These are phyloP conservation scores for Eulemur albifrons DNA, from an alignment of 2,797 vertebrate genomes.

Conservation along the genomic window DNA sequence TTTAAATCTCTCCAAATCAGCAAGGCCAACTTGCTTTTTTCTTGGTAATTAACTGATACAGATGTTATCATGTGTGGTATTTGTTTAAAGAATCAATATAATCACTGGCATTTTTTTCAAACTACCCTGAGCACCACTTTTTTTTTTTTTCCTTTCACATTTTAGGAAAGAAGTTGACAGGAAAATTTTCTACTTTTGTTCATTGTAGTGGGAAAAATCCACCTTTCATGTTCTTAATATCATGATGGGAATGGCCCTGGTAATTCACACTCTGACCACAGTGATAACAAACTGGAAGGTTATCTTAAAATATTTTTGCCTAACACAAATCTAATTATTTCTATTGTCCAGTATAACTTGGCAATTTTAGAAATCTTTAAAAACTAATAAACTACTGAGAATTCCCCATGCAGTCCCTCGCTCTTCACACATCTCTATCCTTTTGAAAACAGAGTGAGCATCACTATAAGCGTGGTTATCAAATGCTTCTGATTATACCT, in stretches of 20 bases:
- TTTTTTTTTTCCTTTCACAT: too few relatives aligned
- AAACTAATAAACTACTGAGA: neutral
- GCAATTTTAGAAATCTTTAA: neutral
- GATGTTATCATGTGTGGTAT: neutral
- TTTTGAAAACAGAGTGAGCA: neutral
- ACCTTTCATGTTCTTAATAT: neutral
- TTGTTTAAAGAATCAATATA: neutral
- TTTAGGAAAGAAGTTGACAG: neutral
- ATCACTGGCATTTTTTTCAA: accelerated
- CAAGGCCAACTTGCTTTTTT: neutral
- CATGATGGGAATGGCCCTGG: neutral
- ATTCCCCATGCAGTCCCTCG: neutral
- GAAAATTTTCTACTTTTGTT: neutral
- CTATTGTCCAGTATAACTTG: neutral
- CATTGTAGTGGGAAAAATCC: neutral
- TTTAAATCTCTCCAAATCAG: neutral
- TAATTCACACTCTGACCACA: neutral
- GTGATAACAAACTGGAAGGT: neutral
- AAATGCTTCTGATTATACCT: neutral
- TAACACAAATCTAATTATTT: neutral
- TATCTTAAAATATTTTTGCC: neutral
- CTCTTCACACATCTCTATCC: neutral
- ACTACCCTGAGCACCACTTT: too few relatives aligned
- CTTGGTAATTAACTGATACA: neutral
- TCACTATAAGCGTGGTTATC: accelerated